Base-by-base conservation (phyloP, 2,888 invertebrate species). In the Cheilosia soror region DNA sequence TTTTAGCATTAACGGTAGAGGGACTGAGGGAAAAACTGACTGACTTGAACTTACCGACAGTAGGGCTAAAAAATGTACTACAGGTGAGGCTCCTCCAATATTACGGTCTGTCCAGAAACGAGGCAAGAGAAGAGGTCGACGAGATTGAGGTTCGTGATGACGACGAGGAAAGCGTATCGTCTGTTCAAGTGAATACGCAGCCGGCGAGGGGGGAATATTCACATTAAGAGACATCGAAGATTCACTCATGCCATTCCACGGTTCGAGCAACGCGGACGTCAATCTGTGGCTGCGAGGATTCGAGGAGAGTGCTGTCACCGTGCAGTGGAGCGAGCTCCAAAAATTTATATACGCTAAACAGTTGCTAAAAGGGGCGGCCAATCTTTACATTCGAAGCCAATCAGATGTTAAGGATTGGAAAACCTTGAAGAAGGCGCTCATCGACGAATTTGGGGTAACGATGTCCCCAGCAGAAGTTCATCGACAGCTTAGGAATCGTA, bases 351-450 rank as follows among this genome's bases (percentile, higher is more conserved):
- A 76, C n/a, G 66, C 20, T 2, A 76, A 76, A 49, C 76, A 58
- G 58, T n/a, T 76, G 40, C 57, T 76, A 11, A 76, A 68, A 37
- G 76, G 76, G n/a, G 76, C 76, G 2, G 73, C 73, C n/a, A 68
- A 40, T 40, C 42, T 63, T 31, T 53, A 65, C 51, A 62, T 78
- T 0, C 44, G 79, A 25, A 79, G 72, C 60, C 79, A 72, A 66
- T 42, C 55, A 11, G 69, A 31, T 7, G 15, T 84, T 29, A 71
- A 29, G 3, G 60, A 75, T 49, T 88, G 85, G 82, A 4, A 11
- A 33, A 25, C 69, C 0, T 49, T 87, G n/a, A 86, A 87, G 51
- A 29, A 25, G 27, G 5, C 33, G 1, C 47, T 87, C 25, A 15
- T 42, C 0, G 51, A 49, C 0, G 88, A 88, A 57, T 80, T 80